Conservation (phyloP, 92 coral and sea anemone genomes). For the Bergia sp. region DNA sequence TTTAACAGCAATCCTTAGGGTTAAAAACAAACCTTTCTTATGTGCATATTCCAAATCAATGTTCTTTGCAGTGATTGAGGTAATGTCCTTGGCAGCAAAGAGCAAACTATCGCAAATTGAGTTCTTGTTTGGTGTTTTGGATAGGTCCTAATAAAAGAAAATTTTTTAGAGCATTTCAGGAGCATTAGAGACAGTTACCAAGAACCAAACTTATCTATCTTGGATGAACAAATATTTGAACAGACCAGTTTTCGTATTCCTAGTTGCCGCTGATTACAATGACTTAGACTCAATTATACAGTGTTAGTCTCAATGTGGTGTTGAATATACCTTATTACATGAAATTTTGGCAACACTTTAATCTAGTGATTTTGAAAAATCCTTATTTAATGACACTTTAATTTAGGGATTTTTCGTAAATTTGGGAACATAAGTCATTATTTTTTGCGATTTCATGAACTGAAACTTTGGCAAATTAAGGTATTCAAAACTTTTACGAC, state of each 20-base stretch:
- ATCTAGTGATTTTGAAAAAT: too few species aligned
- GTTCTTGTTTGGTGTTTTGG: slow-evolving; percentile 15
- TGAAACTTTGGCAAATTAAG: too few species aligned
- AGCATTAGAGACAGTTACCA: neutral
- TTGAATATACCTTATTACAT: too few species aligned
- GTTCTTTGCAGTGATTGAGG: slow-evolving; percentile 25
- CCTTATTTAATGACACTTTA: too few species aligned
- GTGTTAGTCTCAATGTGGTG: too few species aligned
- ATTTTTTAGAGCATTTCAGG: neutral
- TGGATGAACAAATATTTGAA: neutral
- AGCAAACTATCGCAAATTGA: slow-evolving; percentile 34
- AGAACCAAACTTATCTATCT: neutral
- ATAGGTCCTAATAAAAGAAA: neutral
- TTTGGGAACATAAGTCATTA: too few species aligned
- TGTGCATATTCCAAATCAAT: slow-evolving; percentile 35
- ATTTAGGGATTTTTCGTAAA: too few species aligned
- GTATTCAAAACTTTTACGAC: too few species aligned
- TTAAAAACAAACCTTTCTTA: slow-evolving; percentile 26
- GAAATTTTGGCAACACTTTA: too few species aligned
- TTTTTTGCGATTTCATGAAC: too few species aligned
- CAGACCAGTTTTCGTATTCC: neutral
- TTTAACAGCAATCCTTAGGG: neutral
- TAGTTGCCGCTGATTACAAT: too few species aligned
- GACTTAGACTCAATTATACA: too few species aligned
- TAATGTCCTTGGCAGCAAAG: slow-evolving; percentile 23